Base-by-base conservation (phyloP, 2,797 vertebrate species). In the Artibeus jamaicensis region DNA sequence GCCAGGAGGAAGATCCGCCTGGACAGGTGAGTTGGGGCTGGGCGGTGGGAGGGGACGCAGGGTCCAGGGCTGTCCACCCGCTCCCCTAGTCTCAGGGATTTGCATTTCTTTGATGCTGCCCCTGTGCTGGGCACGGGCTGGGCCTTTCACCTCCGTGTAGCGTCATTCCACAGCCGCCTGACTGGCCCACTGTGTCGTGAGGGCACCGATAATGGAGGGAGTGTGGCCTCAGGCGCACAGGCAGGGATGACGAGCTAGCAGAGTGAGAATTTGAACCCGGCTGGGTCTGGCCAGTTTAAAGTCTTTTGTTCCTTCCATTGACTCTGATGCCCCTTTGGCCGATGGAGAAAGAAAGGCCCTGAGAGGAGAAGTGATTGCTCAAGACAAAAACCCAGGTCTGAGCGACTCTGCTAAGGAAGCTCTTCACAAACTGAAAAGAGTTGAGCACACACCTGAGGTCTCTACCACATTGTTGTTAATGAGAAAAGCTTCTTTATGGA, bases 1-100 rank as follows among this genome's bases (percentile, higher is more conserved):
- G 99, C 99, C 71, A 99, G 99, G 96, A 99, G 99, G 98, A 99
- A 99, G 98, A 99, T 99, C 95, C 99, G 99, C 18, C 98, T 99
- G 67, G 99, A 99, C 98, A 99, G 99, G 99, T 98, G 81, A 96
- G 98, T 7, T 5, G 6, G 6, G 39, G 57, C 46, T 62, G 50
- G 48, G 50, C 0, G 2, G 22, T 3, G 4, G 70, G 67, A 19
- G n/a, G 50, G 65, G n/a, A 29, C 1, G 1, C 0, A 0, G 9
- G 24, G 9, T 6, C 32, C 57, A 71, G 42, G 78, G 55, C 42
- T 65, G 18, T 48, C 42, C 5, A 2, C 26, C 9, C 19, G n/a
- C 29, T 10, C 7, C 2, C 0, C 57, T 2, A 15, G 46, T 10
- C 34, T n/a, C 14, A 18, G 46, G n/a, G 32, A 5, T 39, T 22